A percentile compares a stretch with the other conserved stretches of the same genome.
These are phyloP conservation scores for Zosterops japonicus DNA, from an alignment of 2,113 vertebrate genomes.

Conservation along the genomic window DNA sequence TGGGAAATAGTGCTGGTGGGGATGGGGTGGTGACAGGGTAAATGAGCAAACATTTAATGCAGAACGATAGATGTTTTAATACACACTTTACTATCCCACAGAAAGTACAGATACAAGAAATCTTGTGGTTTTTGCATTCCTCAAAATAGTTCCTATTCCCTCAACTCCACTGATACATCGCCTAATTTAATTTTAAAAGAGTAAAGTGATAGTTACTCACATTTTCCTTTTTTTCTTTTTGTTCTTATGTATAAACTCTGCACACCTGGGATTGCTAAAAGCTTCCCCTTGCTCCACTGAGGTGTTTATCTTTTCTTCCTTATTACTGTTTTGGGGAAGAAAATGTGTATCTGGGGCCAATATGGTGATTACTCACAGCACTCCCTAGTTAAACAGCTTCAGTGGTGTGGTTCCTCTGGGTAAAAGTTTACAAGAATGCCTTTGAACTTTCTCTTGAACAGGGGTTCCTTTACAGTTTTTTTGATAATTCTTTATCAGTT, in stretches of 20 bases:
- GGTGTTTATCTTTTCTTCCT: slow-evolving; percentile 35
- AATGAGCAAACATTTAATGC: slow-evolving; percentile 24
- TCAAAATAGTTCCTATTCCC: slow-evolving; percentile 13
- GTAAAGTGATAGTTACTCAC: slow-evolving; percentile 34
- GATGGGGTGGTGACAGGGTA: slow-evolving; percentile 11
- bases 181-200: slow-evolving; percentile 26
- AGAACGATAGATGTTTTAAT: background rate
- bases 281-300: slow-evolving; percentile 6
- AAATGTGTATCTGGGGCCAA: slow-evolving; percentile 40
- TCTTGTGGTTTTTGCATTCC: background rate
- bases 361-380: slow-evolving; percentile 25
- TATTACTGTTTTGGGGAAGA: slow-evolving; percentile 37
- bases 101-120: background rate
- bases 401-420: background rate
- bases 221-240: slow-evolving; percentile 4
- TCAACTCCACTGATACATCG: background rate
- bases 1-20: background rate
- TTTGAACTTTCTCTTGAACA: slow-evolving; percentile 5
- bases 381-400: slow-evolving; percentile 23
- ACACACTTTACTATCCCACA: background rate
- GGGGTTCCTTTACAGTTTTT: background rate
- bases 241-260: slow-evolving; percentile 7
- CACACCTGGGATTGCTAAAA: slow-evolving; percentile 29
- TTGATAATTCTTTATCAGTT: background rate
- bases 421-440: background rate